A percentile compares a stretch with the other conserved stretches of the same genome.
phyloP scores from a whole-genome alignment of 2,888 invertebrate species.

The Drosophila eohydei region DNA sequence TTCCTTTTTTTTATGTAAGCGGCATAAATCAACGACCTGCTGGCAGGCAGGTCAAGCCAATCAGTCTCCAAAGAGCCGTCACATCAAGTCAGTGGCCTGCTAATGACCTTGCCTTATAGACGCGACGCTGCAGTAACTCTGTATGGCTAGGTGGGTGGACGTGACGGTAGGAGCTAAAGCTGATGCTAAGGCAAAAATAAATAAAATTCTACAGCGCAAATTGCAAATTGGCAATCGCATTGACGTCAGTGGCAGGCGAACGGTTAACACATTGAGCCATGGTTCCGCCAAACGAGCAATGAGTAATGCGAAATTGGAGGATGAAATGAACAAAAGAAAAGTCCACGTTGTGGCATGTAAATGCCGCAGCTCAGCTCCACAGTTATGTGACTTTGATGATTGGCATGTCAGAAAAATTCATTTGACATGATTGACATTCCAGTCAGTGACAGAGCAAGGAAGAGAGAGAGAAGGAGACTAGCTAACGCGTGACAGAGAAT shows the following conservation, averaged over 20 bases:
- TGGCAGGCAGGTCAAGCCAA: conserved; percentile 28
- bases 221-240: conserved; percentile 57
- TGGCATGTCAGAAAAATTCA: conserved; percentile 38
- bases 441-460: not conserved
- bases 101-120: conserved; percentile 41
- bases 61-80: conserved; percentile 38
- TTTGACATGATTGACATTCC: conserved; percentile 29
- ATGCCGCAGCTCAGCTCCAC: conserved; percentile 22
- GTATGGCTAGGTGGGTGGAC: not conserved
- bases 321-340: not conserved
- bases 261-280: not conserved
- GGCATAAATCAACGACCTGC: conserved; percentile 51
- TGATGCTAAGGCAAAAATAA: not conserved
- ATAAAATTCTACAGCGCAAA: conserved; percentile 30
- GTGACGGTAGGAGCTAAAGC: not conserved
- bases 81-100: conserved; percentile 55
- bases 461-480: not conserved
- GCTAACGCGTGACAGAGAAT: conserved; percentile 1
- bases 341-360: conserved; percentile 49
- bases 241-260: conserved; percentile 54
- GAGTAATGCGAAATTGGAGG: conserved; percentile 8
- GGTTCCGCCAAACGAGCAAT: not conserved
- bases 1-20: conserved; percentile 7
- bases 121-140: not conserved
- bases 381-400: conserved; percentile 29